Conservation (phyloP, 2,113 vertebrate genomes). For the Scolopax mira region DNA sequence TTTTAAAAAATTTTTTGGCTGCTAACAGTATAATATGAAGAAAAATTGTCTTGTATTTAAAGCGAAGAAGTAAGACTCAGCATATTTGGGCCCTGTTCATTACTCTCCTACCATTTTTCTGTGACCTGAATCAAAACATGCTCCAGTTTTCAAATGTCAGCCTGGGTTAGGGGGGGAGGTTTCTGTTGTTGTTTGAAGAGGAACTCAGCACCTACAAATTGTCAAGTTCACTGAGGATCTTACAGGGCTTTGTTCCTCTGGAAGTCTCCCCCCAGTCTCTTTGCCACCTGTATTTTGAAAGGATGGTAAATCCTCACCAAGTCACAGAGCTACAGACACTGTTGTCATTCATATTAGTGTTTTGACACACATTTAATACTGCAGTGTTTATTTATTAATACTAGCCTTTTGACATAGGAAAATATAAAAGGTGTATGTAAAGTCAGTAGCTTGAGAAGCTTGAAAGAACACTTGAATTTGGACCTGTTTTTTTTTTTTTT, state of each 20-base stretch:
- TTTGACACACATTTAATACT: not conserved
- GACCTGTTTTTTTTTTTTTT: not conserved
- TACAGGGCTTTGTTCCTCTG: not conserved
- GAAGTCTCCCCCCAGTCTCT: rapidly evolving
- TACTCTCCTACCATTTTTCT: not conserved
- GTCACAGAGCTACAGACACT: not conserved
- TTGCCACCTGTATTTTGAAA: not conserved
- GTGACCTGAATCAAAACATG: not conserved
- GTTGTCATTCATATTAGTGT: rapidly evolving
- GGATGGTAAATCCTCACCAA: not conserved
- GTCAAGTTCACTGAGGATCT: not conserved
- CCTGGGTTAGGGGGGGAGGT: not conserved
- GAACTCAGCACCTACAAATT: not conserved
- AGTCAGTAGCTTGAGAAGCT: not conserved
- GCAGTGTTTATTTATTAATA: not conserved
- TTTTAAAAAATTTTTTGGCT: conserved; percentile 46
- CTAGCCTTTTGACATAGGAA: not conserved
- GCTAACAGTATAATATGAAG: conserved; percentile 15
- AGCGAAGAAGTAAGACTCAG: conserved; percentile 3
- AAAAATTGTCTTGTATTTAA: conserved; percentile 24
- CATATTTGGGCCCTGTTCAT: not conserved
- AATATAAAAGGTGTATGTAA: not conserved
- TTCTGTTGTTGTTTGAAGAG: not conserved
- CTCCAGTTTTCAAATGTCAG: not conserved
- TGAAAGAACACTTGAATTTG: conserved; percentile 1